Percentiles rank a stretch among this genome's conserved stretches.
Evolutionary conservation across 2,888 invertebrate species (phyloP).

Genomic region (Eumerus sabulonum): DNA sequence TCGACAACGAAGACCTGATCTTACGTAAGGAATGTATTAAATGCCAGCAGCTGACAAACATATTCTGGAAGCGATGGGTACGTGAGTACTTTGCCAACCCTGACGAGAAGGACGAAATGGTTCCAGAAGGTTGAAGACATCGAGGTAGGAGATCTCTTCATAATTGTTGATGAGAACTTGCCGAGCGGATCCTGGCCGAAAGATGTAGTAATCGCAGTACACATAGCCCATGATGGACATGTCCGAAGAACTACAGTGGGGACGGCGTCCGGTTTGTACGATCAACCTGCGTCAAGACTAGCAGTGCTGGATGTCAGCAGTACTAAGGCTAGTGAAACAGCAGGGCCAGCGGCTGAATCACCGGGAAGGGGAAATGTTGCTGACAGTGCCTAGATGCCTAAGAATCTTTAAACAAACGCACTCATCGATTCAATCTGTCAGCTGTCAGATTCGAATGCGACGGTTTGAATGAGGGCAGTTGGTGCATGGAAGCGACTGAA

Average conservation of each 20-base stretch:
- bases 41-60: slow-evolving; percentile 28
- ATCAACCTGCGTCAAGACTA: background rate
- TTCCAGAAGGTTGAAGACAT: background rate
- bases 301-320: too few relatives aligned
- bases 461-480: too few relatives aligned
- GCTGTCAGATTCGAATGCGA: too few relatives aligned
- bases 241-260: background rate
- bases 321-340: too few relatives aligned
- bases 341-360: too few relatives aligned
- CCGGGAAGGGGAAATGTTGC: too few relatives aligned
- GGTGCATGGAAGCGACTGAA: too few relatives aligned
- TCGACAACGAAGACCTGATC: slow-evolving; percentile 3
- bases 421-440: too few relatives aligned
- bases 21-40: slow-evolving; percentile 14
- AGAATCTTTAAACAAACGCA: too few relatives aligned
- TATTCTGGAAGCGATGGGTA: slow-evolving; percentile 69
- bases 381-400: too few relatives aligned
- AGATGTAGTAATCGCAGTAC: background rate
- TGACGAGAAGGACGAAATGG: slow-evolving; percentile 64
- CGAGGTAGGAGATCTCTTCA: background rate
- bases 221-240: background rate
- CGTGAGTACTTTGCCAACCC: slow-evolving; percentile 69
- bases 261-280: background rate
- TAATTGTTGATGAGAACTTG: background rate
- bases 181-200: background rate